Evolutionary conservation across 2,113 vertebrate genomes (phyloP).

Genomic region (Elaphurus davidianus): DNA sequence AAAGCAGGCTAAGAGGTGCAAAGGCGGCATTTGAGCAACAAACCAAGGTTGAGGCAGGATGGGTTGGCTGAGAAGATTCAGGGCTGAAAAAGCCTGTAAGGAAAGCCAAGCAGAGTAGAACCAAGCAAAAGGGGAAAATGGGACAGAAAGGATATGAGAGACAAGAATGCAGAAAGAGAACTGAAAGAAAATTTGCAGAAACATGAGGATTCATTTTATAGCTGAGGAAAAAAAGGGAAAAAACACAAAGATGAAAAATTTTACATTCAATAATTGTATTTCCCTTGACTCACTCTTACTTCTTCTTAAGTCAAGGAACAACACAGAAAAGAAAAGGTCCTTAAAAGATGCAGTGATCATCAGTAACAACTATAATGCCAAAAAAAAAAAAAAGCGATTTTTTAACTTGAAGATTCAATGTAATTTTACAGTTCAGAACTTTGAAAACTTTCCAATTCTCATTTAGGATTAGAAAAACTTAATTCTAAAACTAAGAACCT

Average conservation of each 20-base stretch:
- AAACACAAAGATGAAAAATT: not conserved
- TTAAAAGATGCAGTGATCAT: not conserved
- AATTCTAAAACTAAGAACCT: not conserved
- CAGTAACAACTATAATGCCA: not conserved
- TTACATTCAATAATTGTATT: not conserved
- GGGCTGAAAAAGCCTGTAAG: not conserved
- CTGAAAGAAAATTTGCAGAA: not conserved
- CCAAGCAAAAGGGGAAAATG: not conserved
- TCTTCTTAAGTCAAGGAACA: not conserved
- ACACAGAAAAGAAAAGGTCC: not conserved
- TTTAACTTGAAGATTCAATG: not conserved
- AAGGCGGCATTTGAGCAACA: constrained; percentile 6
- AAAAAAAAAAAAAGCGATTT: not conserved
- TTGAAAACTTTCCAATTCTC: not conserved
- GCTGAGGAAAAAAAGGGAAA: not conserved
- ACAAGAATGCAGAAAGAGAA: not conserved
- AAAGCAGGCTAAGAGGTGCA: not conserved
- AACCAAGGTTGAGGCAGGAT: not conserved
- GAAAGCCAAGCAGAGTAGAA: not conserved
- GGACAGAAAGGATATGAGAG: not conserved
- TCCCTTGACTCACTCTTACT: not conserved
- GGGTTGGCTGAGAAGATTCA: not conserved
- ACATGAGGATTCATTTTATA: not conserved
- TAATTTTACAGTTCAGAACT: constrained; percentile 9
- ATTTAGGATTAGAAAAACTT: not conserved